Base-by-base conservation (phyloP, 1,140 invertebrate species). In the Papilio helenus region DNA sequence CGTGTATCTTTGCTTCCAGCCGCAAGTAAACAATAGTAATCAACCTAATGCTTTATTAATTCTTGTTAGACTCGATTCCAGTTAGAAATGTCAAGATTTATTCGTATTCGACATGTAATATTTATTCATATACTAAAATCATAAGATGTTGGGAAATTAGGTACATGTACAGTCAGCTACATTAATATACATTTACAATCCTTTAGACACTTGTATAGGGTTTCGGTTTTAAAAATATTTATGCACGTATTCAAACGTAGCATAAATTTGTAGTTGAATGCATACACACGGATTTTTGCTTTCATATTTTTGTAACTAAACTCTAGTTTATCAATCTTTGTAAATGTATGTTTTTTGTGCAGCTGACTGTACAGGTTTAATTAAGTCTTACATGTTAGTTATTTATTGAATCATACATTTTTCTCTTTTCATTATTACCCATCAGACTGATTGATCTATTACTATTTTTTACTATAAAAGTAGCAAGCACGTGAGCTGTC, bases 11-110 rank as follows among this genome's bases (percentile, higher is more conserved):
- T 46, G 20, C 72, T 44, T 16, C 20, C n/a, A 74, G 12, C 72
- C 39, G 42, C 42, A 44, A 20, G 72, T 74, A 74, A 74, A 74
- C 20, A 74, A 51, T 26, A 26, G 20, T 74, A 14, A 74, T 74
- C 42, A 49, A 74, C 72, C 44, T 20, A 20, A n/a, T 42, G 72
- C n/a, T 42, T n/a, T 26, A 68, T 68, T 68, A 14, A 68, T 68
- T 68, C 26, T 68, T 68, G 26, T 68, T 29, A 34, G 23, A 68
- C 23, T 65, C 12, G 23, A 68, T 68, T 68, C 26, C 14, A 68
- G 61, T 29, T 29, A 26, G 61, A 68, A 68, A 16, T 68, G 58
- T 61, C 23, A 61, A 61, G n/a, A 23, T 2, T 18, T 14, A 20
- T 55, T 55, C 51, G 51, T 8, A 55, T n/a, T 20, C 51, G 34